Base-by-base conservation (phyloP, 1,140 invertebrate species). In the Zaprionus inermis region DNA sequence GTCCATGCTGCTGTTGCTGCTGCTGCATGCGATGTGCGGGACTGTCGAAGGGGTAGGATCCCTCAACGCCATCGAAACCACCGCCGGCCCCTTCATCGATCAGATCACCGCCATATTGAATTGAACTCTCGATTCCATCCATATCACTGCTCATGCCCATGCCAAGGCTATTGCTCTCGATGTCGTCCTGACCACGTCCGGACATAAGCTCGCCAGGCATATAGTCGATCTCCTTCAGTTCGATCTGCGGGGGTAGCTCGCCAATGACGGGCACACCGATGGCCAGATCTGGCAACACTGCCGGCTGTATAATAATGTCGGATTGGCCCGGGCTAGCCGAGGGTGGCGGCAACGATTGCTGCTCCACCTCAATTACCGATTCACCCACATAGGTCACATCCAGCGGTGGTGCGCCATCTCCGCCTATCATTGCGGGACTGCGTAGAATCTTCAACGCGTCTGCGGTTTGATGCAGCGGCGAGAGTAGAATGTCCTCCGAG, bases 321-420 rank as follows among this genome's bases (percentile, higher is more conserved):
- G 91, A 73, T 59, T 76, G 75, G 22, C 41, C 65, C 7, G 79
- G 55, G 16, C 78, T 76, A 18, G 38, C 30, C 30, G 22, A 57
- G 20, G 20, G 10, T 36, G 28, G 16, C 6, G 59, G 59, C 49
- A 58, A 5, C 34, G 66, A 20, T 32, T 88, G 89, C 57, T 91
- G 90, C 51, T 92, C 91, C 38, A 92, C 90, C 74, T 92, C 92
- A 10, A 92, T 91, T 2, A 92, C 83, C 5, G 91, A 91, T 52
- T 92, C 92, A 5, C 91, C 92, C 49, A 92, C 88, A 61, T 92
- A 92, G 28, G 90, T 92, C 1, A 92, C 86, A 30, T 92, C 91
- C 22, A 92, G 24, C 0, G 91, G 91, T 0, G 90, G 90, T 18
- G 90, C 79, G 0, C 85, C 80, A n/a, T 81, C 83, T 0, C 60